A percentile compares a stretch with the other conserved stretches of the same genome.
Conservation (phyloP, 2,888 invertebrate species). For the Gryllus longicercus region DNA sequence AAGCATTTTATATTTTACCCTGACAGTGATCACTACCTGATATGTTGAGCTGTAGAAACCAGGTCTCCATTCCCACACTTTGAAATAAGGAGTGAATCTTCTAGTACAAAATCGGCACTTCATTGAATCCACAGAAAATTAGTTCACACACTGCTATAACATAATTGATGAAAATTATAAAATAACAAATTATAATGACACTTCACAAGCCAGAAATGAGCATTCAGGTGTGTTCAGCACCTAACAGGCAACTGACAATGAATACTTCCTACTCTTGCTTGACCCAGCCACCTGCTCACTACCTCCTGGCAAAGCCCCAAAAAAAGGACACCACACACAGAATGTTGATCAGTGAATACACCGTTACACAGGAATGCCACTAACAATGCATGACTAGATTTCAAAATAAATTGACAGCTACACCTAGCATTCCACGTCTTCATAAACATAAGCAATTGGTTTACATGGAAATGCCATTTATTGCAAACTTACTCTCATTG, state of each 20-base stretch:
- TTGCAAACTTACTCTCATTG: slow-evolving; percentile 1
- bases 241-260: not conserved
- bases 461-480: slow-evolving; percentile 17
- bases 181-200: no score
- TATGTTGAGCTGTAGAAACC: no score
- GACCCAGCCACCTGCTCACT: not conserved
- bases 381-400: not conserved
- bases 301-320: not conserved
- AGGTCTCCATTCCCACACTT: no score
- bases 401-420: not conserved
- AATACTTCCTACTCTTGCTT: not conserved
- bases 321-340: not conserved
- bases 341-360: not conserved
- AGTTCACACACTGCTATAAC: no score
- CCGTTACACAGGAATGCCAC: not conserved
- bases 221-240: not conserved
- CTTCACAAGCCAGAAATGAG: no score
- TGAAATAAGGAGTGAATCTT: no score
- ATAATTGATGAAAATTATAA: no score
- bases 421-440: not conserved
- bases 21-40: no score
- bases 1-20: no score
- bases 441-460: not conserved
- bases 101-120: no score
- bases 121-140: no score